phyloP scores from a whole-genome alignment of 1,140 invertebrate species.

The Sesamia nonagrioides region DNA sequence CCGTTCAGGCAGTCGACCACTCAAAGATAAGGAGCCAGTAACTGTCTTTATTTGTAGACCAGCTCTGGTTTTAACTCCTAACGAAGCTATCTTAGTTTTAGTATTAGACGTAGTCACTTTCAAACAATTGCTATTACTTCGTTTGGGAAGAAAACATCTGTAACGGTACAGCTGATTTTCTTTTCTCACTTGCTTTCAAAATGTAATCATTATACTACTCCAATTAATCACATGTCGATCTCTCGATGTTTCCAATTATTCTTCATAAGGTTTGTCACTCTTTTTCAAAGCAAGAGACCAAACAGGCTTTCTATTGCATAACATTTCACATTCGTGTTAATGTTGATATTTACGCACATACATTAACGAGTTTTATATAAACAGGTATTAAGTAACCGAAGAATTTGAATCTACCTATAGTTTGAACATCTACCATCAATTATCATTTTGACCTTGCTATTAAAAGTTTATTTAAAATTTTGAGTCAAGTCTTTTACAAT shows the following conservation, averaged over 20 bases:
- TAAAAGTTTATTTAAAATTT: neutral
- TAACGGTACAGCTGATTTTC: neutral
- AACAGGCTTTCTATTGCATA: neutral
- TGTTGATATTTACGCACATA: neutral
- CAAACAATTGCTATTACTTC: neutral
- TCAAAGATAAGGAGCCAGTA: conserved; percentile 35
- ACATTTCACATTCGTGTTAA: conserved; percentile 1
- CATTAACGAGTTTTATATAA: neutral
- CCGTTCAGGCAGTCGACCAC: conserved; percentile 2
- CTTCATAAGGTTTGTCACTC: neutral
- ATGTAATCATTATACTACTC: neutral
- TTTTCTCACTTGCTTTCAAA: neutral
- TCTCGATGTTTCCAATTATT: neutral
- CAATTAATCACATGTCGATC: neutral
- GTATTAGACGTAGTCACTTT: conserved; percentile 8
- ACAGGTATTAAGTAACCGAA: neutral
- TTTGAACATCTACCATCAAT: neutral
- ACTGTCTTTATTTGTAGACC: conserved; percentile 37
- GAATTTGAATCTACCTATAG: neutral
- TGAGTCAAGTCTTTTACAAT: neutral
- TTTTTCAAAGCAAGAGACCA: conserved; percentile 1
- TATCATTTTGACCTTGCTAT: neutral
- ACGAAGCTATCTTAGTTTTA: conserved; percentile 28
- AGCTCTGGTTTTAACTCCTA: conserved; percentile 14
- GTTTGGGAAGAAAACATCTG: neutral